These are phyloP conservation scores for Nannospalax galili DNA, from an alignment of 2,113 vertebrate species.

Conservation along the genomic window DNA sequence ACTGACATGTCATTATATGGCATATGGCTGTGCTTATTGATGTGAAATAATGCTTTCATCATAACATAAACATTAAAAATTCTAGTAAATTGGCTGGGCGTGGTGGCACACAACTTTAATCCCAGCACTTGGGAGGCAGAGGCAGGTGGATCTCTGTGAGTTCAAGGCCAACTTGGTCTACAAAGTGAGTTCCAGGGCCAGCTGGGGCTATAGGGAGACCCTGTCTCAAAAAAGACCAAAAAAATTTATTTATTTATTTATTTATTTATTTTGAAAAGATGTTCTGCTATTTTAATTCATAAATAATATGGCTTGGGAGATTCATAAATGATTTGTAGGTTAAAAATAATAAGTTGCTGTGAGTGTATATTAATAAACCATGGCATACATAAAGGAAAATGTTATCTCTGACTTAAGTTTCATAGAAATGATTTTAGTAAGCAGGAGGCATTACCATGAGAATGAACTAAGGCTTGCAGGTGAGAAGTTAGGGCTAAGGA, in stretches of 20 bases:
- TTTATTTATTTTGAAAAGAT: background rate
- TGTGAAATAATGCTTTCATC: background rate
- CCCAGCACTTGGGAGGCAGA: too few species aligned
- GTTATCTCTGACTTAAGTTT: constrained; percentile 17
- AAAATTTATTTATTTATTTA: too few species aligned
- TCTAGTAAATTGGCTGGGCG: too few species aligned
- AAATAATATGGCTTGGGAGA: background rate
- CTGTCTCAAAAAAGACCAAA: too few species aligned
- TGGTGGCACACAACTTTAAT: too few species aligned
- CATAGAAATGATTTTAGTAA: background rate
- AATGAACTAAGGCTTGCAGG: background rate
- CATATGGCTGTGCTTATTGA: background rate
- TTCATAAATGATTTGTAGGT: background rate
- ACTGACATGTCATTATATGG: background rate
- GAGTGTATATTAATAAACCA: background rate
- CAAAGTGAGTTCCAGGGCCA: too few species aligned
- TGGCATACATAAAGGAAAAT: background rate
- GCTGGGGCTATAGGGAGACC: too few species aligned
- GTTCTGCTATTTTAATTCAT: constrained; percentile 41
- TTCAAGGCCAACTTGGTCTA: too few species aligned
- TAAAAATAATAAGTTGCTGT: background rate
- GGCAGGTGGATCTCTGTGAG: too few species aligned
- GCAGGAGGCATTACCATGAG: background rate
- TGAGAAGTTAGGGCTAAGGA: background rate
- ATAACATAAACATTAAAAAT: background rate